Conservation (phyloP, 2,113 vertebrate species). For the Lycocorax pyrrhopterus region DNA sequence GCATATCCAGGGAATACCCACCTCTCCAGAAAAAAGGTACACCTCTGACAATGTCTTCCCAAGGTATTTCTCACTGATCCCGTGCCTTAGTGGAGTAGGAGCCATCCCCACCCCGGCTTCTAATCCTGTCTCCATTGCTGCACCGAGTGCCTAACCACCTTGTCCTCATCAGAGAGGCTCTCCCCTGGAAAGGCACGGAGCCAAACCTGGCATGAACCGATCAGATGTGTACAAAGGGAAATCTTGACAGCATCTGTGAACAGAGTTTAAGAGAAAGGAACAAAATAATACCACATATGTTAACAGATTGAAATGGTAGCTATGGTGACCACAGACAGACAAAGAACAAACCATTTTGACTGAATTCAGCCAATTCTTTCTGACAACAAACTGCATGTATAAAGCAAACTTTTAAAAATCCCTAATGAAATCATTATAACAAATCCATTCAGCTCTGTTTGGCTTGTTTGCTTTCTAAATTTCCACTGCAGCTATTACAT, state of each 20-base stretch:
- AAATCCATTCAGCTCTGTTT: background rate
- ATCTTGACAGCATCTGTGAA: slow-evolving; percentile 60
- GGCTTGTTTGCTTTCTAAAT: slow-evolving; percentile 28
- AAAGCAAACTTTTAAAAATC: slow-evolving; percentile 56
- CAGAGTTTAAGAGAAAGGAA: slow-evolving; percentile 62
- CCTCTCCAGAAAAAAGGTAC: background rate
- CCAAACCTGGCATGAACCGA: background rate
- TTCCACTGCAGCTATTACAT: slow-evolving; percentile 9
- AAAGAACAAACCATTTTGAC: slow-evolving; percentile 62
- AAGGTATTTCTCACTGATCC: background rate
- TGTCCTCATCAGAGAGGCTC: background rate
- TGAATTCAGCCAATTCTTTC: slow-evolving; percentile 49
- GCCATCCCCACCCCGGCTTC: background rate
- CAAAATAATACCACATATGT: slow-evolving; percentile 67
- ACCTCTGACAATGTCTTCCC: background rate
- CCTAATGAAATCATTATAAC: slow-evolving; percentile 18
- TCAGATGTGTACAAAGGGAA: slow-evolving; percentile 36
- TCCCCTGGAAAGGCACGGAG: background rate
- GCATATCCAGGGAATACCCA: background rate
- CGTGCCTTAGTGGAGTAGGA: background rate
- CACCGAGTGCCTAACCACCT: background rate
- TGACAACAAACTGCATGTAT: slow-evolving; percentile 49
- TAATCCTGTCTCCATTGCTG: background rate
- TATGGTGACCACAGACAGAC: slow-evolving; percentile 65
- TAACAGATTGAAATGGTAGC: slow-evolving; percentile 67